Conservation (phyloP, 2,888 invertebrate genomes). For the Drosophila neonasuta region DNA sequence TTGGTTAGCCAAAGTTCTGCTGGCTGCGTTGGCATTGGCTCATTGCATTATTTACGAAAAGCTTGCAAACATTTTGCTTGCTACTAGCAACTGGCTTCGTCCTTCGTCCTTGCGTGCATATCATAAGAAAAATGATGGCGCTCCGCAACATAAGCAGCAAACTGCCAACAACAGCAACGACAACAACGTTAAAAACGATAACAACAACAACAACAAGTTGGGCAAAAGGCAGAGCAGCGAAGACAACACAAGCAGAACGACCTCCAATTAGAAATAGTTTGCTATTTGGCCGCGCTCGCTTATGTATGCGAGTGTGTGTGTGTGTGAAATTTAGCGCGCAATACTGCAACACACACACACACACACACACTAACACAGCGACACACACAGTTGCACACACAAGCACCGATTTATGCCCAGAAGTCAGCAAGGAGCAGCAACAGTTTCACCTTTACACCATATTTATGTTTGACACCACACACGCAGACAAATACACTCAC, state of each 20-base stretch:
- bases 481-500: constrained; percentile 24
- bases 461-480: constrained; percentile 71
- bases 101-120: constrained; percentile 12
- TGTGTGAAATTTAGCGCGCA: constrained; percentile 64
- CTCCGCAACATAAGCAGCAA: constrained; percentile 49
- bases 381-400: constrained; percentile 21
- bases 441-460: constrained; percentile 75
- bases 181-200: constrained; percentile 6
- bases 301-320: constrained; percentile 3
- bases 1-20: neutral
- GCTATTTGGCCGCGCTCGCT: constrained; percentile 51
- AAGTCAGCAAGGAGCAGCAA: constrained; percentile 62
- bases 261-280: constrained; percentile 72
- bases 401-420: constrained; percentile 64
- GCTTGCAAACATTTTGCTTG: constrained; percentile 9
- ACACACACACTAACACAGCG: constrained; percentile 11
- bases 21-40: constrained; percentile 8
- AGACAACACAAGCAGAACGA: constrained; percentile 57
- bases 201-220: constrained; percentile 27
- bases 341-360: constrained; percentile 40
- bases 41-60: constrained; percentile 21
- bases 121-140: constrained; percentile 45
- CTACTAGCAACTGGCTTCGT: neutral
- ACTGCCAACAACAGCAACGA: constrained; percentile 13
- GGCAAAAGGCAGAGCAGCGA: constrained; percentile 44